Evolutionary conservation across 2,797 vertebrate species (phyloP).

Genomic region (Micrastur ruficollis): DNA sequence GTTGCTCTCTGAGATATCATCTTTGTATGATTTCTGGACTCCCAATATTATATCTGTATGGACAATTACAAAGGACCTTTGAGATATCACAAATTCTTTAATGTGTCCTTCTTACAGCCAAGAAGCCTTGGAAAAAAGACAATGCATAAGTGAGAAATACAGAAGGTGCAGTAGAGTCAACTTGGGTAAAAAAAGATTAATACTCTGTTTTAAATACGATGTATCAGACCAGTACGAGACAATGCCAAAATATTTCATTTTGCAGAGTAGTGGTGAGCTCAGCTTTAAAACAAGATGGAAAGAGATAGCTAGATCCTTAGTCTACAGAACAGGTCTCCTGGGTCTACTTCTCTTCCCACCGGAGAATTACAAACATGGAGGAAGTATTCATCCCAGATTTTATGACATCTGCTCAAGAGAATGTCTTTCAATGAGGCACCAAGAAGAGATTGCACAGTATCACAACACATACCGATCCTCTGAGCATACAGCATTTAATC

Average conservation of each 20-base stretch:
- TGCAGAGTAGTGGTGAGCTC: background rate
- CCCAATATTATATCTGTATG: background rate
- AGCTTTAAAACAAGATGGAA: background rate
- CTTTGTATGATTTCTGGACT: background rate
- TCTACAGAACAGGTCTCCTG: background rate
- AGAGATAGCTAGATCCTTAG: background rate
- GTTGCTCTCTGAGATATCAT: background rate
- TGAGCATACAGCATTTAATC: background rate
- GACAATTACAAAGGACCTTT: background rate
- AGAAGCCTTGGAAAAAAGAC: background rate
- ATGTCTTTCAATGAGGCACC: background rate
- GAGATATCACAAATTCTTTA: background rate
- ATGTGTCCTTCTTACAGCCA: background rate
- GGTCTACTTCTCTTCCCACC: background rate
- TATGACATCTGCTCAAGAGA: background rate
- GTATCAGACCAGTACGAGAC: background rate
- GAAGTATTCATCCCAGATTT: background rate
- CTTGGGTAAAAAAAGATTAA: background rate
- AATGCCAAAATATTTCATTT: background rate
- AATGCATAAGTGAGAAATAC: background rate
- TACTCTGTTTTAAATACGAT: background rate
- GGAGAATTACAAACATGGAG: background rate
- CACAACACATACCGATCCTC: fast-evolving
- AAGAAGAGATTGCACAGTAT: background rate
- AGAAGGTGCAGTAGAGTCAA: background rate